phyloP scores from a whole-genome alignment of 2,113 vertebrate genomes.

The Bos javanicus region DNA sequence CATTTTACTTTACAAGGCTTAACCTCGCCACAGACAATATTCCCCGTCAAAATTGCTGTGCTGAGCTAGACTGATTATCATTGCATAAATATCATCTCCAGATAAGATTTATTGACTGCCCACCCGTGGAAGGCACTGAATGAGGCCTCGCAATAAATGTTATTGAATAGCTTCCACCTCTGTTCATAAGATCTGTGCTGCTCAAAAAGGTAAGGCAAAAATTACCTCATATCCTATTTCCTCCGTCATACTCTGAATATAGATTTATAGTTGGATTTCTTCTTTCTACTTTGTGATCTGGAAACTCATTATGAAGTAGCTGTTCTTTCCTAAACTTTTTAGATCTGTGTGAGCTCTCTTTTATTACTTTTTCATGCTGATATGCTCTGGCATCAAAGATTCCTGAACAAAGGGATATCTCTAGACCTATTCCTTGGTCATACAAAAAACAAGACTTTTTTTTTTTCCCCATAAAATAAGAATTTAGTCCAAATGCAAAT shows the following conservation, averaged over 20 bases:
- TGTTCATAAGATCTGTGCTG: slow-evolving; percentile 54
- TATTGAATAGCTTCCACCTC: slow-evolving; percentile 64
- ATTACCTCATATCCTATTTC: slow-evolving; percentile 47
- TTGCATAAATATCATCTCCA: slow-evolving; percentile 70
- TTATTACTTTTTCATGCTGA: slow-evolving; percentile 62
- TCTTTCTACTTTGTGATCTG: slow-evolving; percentile 59
- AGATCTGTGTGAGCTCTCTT: slow-evolving; percentile 46
- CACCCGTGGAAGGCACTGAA: slow-evolving; percentile 59
- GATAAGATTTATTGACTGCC: slow-evolving; percentile 67
- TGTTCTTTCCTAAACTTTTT: slow-evolving; percentile 67
- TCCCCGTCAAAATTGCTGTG: slow-evolving; percentile 59
- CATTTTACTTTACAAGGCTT: slow-evolving; percentile 60
- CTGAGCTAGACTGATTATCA: slow-evolving; percentile 66
- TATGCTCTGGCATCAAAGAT: slow-evolving; percentile 17
- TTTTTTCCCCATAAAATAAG: neutral
- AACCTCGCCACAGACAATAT: slow-evolving; percentile 55
- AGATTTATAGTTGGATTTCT: slow-evolving; percentile 55
- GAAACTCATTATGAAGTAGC: slow-evolving; percentile 63
- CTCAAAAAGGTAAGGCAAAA: slow-evolving; percentile 56
- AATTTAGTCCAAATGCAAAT: neutral
- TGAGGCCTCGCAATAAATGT: slow-evolving; percentile 61
- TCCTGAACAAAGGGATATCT: slow-evolving; percentile 8
- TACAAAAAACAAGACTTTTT: slow-evolving; percentile 26
- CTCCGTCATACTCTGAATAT: slow-evolving; percentile 15
- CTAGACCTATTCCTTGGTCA: slow-evolving; percentile 20